Conservation (phyloP, 1,140 invertebrate genomes). For the Calliopsis andreniformis region DNA sequence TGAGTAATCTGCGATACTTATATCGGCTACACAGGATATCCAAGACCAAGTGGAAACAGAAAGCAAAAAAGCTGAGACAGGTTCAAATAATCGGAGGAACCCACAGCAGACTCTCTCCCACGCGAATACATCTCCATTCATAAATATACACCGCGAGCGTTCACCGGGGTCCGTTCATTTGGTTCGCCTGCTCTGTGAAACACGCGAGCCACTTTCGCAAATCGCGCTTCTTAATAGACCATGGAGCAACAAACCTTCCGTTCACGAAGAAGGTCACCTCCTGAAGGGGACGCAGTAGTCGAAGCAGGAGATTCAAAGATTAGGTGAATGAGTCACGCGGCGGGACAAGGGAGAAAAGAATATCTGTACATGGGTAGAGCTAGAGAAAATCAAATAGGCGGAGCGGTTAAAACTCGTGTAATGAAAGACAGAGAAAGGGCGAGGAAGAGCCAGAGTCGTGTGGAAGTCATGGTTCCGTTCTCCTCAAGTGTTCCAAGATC, state of each 20-base stretch:
- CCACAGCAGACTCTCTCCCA: constrained; percentile 4
- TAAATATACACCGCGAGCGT: constrained; percentile 54
- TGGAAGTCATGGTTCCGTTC: constrained; percentile 19
- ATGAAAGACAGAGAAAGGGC: too few relatives aligned
- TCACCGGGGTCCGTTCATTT: constrained; percentile 10
- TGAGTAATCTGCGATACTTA: too few relatives aligned
- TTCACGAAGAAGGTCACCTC: too few relatives aligned
- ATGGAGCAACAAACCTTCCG: constrained; percentile 33
- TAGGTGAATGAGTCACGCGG: constrained; percentile 43
- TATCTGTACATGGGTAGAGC: too few relatives aligned
- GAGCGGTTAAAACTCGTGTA: too few relatives aligned
- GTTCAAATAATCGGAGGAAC: constrained; percentile 14
- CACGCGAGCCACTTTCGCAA: constrained; percentile 55
- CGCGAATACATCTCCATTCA: constrained; percentile 54
- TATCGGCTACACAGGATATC: too few relatives aligned
- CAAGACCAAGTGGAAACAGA: too few relatives aligned
- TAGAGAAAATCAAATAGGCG: too few relatives aligned
- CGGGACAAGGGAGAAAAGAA: background rate
- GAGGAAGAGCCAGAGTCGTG: background rate
- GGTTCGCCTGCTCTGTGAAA: constrained; percentile 26
- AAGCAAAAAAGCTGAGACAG: background rate
- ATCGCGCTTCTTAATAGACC: constrained; percentile 21
- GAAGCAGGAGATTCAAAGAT: constrained; percentile 9
- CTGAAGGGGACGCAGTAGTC: background rate
- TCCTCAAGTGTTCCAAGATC: constrained; percentile 30